Evolutionary conservation across 2,113 vertebrate genomes (phyloP).

Genomic region (Nipponia nippon): DNA sequence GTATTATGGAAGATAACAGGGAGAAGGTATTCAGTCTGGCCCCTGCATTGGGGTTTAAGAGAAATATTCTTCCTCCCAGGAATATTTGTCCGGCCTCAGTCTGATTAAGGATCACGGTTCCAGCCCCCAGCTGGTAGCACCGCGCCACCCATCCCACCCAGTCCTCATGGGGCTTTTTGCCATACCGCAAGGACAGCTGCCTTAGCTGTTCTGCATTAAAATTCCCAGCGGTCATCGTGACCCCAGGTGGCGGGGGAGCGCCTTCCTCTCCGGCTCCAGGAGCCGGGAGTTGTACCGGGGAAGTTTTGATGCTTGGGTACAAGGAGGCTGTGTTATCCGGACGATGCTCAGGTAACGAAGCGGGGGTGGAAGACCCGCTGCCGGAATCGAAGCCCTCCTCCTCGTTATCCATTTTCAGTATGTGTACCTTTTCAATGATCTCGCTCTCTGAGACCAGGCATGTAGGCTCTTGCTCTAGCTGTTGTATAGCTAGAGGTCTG

Average conservation of each 20-base stretch:
- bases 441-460: background rate
- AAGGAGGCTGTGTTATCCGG: rapidly evolving
- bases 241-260: rapidly evolving
- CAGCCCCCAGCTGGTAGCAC: background rate
- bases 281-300: rapidly evolving
- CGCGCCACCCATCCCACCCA: background rate
- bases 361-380: rapidly evolving
- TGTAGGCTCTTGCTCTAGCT: background rate
- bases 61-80: background rate
- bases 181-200: background rate
- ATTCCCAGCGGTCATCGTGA: background rate
- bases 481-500: background rate
- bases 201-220: background rate
- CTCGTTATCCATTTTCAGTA: background rate
- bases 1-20: background rate
- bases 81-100: background rate
- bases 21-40: background rate
- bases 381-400: background rate
- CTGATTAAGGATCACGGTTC: background rate
- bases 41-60: background rate
- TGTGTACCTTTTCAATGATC: background rate
- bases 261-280: background rate
- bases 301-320: background rate
- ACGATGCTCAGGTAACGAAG: background rate
- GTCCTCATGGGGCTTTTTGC: background rate